Base-by-base conservation (phyloP, 2,888 invertebrate genomes). In the Heliconius hortense region DNA sequence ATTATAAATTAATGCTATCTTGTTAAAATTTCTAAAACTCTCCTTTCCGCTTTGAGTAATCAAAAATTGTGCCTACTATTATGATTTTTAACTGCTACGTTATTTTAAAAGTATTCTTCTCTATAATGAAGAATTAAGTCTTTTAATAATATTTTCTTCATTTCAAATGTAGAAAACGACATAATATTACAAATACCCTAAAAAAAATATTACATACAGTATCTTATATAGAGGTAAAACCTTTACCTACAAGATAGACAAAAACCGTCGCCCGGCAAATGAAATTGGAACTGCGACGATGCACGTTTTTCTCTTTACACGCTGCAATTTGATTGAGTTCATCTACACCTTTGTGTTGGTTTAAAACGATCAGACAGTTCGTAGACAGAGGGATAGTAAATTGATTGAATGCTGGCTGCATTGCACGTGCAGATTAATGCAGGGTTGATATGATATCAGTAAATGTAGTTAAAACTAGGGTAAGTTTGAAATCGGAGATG, bases 221-320 rank as follows among this genome's bases (percentile, higher is more conserved):
- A 53, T 56, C 69, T 69, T 31, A 56, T 24, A 35, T 56, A 56
- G 21, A 69, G 56, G 56, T 56, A 56, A n/a, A 56, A 28, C 68
- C 28, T 28, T 53, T 13, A 31, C 24, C n/a, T 56, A 24, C 69
- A 53, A 53, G 69, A 59, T 62, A 59, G 59, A 62, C 59, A 39
- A 62, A 71, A 71, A 62, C 82, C 77, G 84, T 81, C 80, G 80
- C 79, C 79, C 85, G 71, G 71, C 70, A 90, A 92, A 92, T 90
- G 88, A 88, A 92, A 93, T 92, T 91, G 92, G 89, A 92, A 88
- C 90, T 83, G 90, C 90, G 88, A 91, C 90, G 89, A 88, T 88
- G 88, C 84, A 81, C 83, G 87, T 89, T 87, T 90, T 91, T 89
- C 89, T 89, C 64, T 88, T 83, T 84, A 80, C 84, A 85, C 82